Conservation (phyloP, 2,113 vertebrate species). For the Hippocampus comes region DNA sequence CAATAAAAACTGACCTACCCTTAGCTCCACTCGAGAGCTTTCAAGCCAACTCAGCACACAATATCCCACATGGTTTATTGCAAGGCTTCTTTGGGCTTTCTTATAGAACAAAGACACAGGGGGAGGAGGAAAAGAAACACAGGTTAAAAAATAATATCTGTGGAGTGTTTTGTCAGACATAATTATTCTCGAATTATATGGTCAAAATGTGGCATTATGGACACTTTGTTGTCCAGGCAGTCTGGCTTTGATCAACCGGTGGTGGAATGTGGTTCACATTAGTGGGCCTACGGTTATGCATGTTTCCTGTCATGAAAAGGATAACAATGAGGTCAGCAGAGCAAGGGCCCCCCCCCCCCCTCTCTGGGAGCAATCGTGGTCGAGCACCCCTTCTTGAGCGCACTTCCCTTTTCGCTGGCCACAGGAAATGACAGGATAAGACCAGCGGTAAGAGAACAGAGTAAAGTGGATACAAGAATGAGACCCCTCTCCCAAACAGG, state of each 20-base stretch:
- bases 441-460: background rate
- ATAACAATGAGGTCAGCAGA: slow-evolving; percentile 83
- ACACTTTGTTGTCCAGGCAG: slow-evolving; percentile 70
- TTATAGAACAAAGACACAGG: slow-evolving; percentile 27
- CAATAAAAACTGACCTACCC: slow-evolving; percentile 57
- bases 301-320: slow-evolving; percentile 86
- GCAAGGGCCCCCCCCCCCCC: slow-evolving; percentile 72
- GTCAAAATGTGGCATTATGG: slow-evolving; percentile 73
- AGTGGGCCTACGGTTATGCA: slow-evolving; percentile 77
- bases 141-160: slow-evolving; percentile 26
- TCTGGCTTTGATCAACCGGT: slow-evolving; percentile 72
- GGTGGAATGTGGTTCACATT: slow-evolving; percentile 74
- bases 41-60: slow-evolving; percentile 49
- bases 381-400: slow-evolving; percentile 68
- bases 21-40: slow-evolving; percentile 30
- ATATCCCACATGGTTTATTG: slow-evolving; percentile 53
- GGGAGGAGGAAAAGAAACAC: slow-evolving; percentile 11
- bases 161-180: slow-evolving; percentile 73
- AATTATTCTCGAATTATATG: slow-evolving; percentile 76
- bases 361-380: slow-evolving; percentile 56
- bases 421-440: slow-evolving; percentile 23
- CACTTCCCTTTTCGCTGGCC: background rate
- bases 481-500: background rate
- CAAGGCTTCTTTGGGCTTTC: slow-evolving; percentile 44
- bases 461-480: background rate